Conservation (phyloP, 2,797 vertebrate species). For the Arnoldichthys spilopterus region DNA sequence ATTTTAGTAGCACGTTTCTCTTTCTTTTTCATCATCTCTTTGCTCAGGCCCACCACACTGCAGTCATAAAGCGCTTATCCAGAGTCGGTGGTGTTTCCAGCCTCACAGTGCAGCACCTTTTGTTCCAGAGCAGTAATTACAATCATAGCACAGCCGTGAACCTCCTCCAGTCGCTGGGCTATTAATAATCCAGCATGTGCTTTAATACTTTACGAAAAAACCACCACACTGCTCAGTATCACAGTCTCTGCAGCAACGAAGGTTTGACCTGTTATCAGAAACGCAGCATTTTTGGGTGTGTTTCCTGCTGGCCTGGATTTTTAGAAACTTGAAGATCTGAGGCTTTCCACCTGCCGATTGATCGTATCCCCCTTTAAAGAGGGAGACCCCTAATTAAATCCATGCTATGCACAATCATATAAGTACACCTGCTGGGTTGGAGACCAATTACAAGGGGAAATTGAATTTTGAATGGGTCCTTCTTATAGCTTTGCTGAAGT, state of each 20-base stretch:
- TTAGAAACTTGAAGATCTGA: not conserved
- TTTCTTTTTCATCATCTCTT: not conserved
- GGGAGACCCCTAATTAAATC: constrained; percentile 11
- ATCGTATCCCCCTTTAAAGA: not conserved
- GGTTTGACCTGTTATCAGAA: not conserved
- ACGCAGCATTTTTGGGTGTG: not conserved
- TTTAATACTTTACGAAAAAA: not conserved
- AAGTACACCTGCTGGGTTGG: not conserved
- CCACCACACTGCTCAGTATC: not conserved
- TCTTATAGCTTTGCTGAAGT: not conserved
- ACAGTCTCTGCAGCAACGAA: not conserved
- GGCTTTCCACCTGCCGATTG: not conserved
- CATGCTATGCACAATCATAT: not conserved
- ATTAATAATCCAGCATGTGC: constrained; percentile 38
- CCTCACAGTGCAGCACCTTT: constrained; percentile 38
- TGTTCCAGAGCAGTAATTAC: constrained; percentile 49
- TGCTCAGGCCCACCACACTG: not conserved
- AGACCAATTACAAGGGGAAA: not conserved
- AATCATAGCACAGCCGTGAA: constrained; percentile 21
- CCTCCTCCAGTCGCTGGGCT: constrained; percentile 13
- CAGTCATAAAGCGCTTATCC: constrained; percentile 4
- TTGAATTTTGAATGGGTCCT: not conserved
- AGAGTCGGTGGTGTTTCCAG: constrained; percentile 1
- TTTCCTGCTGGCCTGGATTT: constrained; percentile 1
- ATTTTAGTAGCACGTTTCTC: not conserved